A percentile compares a stretch with the other conserved stretches of the same genome.
Evolutionary conservation across 2,113 vertebrate genomes (phyloP).

Genomic region (Rafetus swinhoei): DNA sequence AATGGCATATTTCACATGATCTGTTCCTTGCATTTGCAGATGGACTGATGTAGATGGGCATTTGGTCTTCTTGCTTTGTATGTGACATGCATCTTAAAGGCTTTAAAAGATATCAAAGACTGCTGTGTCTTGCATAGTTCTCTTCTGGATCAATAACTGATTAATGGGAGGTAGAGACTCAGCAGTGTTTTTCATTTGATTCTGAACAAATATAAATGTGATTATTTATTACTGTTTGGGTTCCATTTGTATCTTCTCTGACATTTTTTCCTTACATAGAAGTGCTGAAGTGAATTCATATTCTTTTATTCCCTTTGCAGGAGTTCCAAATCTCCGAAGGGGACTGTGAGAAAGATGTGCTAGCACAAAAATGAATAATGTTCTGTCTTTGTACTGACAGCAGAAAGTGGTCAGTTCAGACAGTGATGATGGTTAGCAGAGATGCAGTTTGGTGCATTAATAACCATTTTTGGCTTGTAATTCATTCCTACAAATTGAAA

Average conservation of each 20-base stretch:
- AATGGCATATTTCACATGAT: not conserved
- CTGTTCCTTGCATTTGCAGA: not conserved
- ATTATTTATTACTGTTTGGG: not conserved
- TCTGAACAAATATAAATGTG: not conserved
- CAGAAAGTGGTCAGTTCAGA: not conserved
- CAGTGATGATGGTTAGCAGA: not conserved
- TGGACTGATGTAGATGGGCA: not conserved
- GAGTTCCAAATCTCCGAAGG: not conserved
- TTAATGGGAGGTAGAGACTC: not conserved
- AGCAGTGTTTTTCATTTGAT: not conserved
- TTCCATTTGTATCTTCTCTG: not conserved
- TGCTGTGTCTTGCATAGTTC: not conserved
- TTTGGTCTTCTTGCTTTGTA: not conserved
- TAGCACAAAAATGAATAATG: not conserved
- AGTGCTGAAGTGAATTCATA: not conserved
- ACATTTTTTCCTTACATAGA: not conserved
- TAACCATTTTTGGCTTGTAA: not conserved
- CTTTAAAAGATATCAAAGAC: fast-evolving
- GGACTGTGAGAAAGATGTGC: not conserved
- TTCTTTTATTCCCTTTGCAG: not conserved
- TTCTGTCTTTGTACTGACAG: not conserved
- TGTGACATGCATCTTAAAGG: fast-evolving
- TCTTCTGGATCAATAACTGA: not conserved
- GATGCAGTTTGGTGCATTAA: not conserved
- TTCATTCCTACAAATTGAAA: not conserved